phyloP scores from a whole-genome alignment of 1,140 invertebrate genomes.

The Neodiprion fabricii region DNA sequence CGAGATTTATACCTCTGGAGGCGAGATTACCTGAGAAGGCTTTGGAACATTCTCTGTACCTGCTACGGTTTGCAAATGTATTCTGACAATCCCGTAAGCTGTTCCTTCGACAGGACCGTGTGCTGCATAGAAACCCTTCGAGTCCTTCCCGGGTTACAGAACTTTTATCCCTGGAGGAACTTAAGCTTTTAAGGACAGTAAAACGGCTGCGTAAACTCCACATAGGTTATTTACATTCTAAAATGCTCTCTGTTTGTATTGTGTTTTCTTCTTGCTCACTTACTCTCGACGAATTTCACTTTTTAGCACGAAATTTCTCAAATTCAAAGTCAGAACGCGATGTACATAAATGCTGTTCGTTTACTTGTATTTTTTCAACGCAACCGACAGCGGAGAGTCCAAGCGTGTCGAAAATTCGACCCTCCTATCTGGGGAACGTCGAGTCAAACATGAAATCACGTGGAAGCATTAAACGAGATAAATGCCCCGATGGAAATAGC shows the following conservation, averaged over 20 bases:
- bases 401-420: not conserved
- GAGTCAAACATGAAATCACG: not conserved
- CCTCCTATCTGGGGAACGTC: not conserved
- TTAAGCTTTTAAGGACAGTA: not conserved
- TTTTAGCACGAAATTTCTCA: not conserved
- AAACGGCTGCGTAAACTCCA: not conserved
- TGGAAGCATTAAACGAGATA: not conserved
- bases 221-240: no score
- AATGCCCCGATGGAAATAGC: not conserved
- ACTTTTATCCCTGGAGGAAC: not conserved
- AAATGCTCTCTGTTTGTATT: no score
- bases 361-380: no score
- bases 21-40: not conserved
- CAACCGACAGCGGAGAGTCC: no score
- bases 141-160: not conserved
- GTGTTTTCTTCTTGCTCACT: no score
- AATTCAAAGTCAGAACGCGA: no score
- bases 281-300: no score
- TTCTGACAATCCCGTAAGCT: not conserved
- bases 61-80: constrained; percentile 2
- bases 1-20: not conserved
- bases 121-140: not conserved
- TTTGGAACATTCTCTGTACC: not conserved
- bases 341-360: no score
- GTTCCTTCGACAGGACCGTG: not conserved